phyloP scores from a whole-genome alignment of 2,888 invertebrate genomes.

The Agrenia bidenticulata region DNA sequence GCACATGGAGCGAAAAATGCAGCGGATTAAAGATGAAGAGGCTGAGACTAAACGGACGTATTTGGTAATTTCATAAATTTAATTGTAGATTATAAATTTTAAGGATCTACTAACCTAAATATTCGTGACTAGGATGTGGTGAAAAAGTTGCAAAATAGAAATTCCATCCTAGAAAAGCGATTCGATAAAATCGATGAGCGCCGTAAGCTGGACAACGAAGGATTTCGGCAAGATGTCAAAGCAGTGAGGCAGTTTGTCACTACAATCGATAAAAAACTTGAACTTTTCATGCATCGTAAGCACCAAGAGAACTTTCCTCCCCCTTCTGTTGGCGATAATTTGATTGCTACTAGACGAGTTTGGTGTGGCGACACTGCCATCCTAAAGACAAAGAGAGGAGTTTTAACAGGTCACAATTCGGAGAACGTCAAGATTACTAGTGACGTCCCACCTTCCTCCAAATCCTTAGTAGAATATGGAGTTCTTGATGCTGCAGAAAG shows the following conservation, averaged over 20 bases:
- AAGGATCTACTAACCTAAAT: not conserved
- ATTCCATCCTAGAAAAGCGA: conserved; percentile 38
- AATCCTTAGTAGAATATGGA: not conserved
- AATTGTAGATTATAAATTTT: not conserved
- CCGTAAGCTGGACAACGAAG: conserved; percentile 42
- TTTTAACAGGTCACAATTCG: too few relatives aligned
- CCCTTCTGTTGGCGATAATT: not conserved
- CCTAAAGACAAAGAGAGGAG: too few relatives aligned
- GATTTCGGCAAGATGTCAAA: conserved; percentile 43
- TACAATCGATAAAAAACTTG: conserved; percentile 25
- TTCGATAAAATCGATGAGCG: conserved; percentile 40
- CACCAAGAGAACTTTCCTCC: not conserved
- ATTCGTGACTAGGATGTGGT: conserved; percentile 22
- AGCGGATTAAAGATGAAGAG: conserved; percentile 1
- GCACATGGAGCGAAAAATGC: conserved; percentile 37
- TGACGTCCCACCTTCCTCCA: not conserved
- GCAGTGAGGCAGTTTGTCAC: conserved; percentile 27
- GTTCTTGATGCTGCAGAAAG: not conserved
- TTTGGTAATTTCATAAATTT: conserved; percentile 1
- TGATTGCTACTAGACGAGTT: too few relatives aligned
- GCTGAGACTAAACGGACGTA: not conserved
- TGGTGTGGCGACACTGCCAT: too few relatives aligned
- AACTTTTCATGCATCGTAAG: conserved; percentile 7
- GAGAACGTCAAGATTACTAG: too few relatives aligned
- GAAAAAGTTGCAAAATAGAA: conserved; percentile 25